These are phyloP conservation scores for Arnoldichthys spilopterus DNA, from an alignment of 2,797 vertebrate species.

Conservation along the genomic window DNA sequence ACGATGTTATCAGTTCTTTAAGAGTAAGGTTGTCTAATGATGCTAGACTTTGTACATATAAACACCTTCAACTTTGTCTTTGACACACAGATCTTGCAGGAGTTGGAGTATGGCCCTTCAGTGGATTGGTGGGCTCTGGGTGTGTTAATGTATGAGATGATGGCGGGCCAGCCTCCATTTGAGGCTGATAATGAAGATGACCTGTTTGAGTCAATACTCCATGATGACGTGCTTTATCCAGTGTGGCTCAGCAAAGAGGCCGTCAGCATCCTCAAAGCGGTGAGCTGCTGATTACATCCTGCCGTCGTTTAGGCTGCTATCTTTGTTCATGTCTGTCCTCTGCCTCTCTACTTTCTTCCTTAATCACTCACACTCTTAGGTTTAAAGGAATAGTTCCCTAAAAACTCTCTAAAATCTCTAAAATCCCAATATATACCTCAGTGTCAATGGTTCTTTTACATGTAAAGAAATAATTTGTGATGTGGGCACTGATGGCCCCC, in stretches of 20 bases:
- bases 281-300: slow-evolving; percentile 70
- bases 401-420: too few species aligned
- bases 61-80: neutral
- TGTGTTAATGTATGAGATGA: slow-evolving; percentile 98
- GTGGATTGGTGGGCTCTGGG: slow-evolving; percentile 98
- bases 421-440: too few species aligned
- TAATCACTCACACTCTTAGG: neutral
- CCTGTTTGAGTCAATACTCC: slow-evolving; percentile 96
- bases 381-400: neutral
- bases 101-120: slow-evolving; percentile 92
- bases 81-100: slow-evolving; percentile 87
- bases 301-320: neutral
- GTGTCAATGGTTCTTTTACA: too few species aligned
- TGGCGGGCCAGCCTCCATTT: slow-evolving; percentile 95
- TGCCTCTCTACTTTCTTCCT: neutral
- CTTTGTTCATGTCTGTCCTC: neutral
- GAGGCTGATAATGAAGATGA: slow-evolving; percentile 97
- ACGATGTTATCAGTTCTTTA: neutral
- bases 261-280: slow-evolving; percentile 93
- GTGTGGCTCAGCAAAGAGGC: slow-evolving; percentile 98
- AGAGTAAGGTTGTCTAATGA: too few species aligned
- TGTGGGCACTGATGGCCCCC: too few species aligned
- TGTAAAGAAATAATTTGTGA: too few species aligned
- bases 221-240: slow-evolving; percentile 93
- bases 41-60: neutral